These are phyloP conservation scores for Dasysyrphus tricinctus DNA, from an alignment of 2,888 invertebrate species.

Conservation along the genomic window DNA sequence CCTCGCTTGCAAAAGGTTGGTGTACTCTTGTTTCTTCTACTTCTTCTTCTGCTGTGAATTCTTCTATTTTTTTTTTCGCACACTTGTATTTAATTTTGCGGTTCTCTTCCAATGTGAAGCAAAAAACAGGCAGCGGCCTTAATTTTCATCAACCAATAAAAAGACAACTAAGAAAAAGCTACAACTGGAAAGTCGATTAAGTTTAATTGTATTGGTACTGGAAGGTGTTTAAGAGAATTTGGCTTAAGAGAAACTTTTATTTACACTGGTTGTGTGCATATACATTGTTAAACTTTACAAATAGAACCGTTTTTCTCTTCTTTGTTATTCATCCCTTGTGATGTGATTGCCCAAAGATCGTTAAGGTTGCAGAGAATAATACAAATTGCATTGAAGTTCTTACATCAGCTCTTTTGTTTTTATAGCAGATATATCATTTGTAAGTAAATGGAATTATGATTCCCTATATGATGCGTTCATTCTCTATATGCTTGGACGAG, in stretches of 20 bases:
- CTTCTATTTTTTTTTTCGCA: conserved; percentile 10
- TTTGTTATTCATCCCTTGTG: conserved; percentile 8
- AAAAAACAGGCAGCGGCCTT: conserved; percentile 71
- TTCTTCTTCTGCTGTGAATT: neutral
- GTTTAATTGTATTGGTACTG: conserved; percentile 40
- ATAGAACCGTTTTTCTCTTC: conserved; percentile 73
- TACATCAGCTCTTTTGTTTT: conserved; percentile 47
- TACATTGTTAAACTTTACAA: conserved; percentile 44
- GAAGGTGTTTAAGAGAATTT: conserved; percentile 40
- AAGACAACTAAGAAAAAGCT: conserved; percentile 57
- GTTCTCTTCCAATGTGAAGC: conserved; percentile 74
- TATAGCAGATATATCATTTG: neutral
- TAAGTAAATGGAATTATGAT: neutral
- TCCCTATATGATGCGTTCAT: too few species aligned
- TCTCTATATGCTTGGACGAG: too few species aligned
- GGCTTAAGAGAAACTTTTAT: conserved; percentile 1
- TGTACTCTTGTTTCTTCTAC: conserved; percentile 63
- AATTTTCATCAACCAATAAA: conserved; percentile 69
- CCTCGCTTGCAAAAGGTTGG: conserved; percentile 65
- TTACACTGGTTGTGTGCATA: neutral
- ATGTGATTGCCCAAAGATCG: too few species aligned
- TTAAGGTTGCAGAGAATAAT: neutral
- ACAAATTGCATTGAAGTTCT: conserved; percentile 26
- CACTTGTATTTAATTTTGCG: conserved; percentile 60
- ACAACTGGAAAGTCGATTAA: conserved; percentile 46